Base-by-base conservation (phyloP, 2,113 vertebrate genomes). In the Lutjanus erythropterus region DNA sequence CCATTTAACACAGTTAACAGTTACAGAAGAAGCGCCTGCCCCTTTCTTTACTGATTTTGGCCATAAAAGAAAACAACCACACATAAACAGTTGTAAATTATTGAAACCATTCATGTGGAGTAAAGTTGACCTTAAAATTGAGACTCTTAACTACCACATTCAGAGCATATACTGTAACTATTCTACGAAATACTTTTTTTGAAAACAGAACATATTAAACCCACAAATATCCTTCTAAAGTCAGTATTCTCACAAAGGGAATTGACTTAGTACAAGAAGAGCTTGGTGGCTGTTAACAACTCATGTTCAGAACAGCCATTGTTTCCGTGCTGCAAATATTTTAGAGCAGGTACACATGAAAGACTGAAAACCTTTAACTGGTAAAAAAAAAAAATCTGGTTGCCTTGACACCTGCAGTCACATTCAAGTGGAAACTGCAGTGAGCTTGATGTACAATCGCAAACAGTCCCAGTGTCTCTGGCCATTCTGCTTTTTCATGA, bases 401-500 rank as follows among this genome's bases (percentile, higher is more conserved):
- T 62, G 19, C 52, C 60, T 58, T 65, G 65, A 77, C 61, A 79
- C 83, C 86, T 78, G 61, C 52, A 21, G 46, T 33, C 14, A 29
- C 44, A 33, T 3, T 83, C 23, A 29, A 42, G 23, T 70, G 37
- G 23, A 68, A 64, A 81, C 21, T 46, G 46, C 70, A 55, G 15
- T 12, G 67, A 65, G 23, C 44, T 71, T 50, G 31, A 58, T 1
- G 21, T 59, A 35, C 25, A 46, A 21, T n/a, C 65, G 60, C 31
- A 75, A 75, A 71, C 37, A 58, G 59, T 16, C 56, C 15, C 67
- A 60, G 27, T 75, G 39, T 81, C 66, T 84, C 67, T 73, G 41
- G 8, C 49, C 72, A 75, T 76, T 86, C 73, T 77, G 46, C 61
- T 81, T 58, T 80, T 73, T 84, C 53, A 39, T 49, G 69, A 90